A percentile compares a stretch with the other conserved stretches of the same genome.
These are phyloP conservation scores for Eupeodes corollae DNA, from an alignment of 1,140 invertebrate species.

Conservation along the genomic window DNA sequence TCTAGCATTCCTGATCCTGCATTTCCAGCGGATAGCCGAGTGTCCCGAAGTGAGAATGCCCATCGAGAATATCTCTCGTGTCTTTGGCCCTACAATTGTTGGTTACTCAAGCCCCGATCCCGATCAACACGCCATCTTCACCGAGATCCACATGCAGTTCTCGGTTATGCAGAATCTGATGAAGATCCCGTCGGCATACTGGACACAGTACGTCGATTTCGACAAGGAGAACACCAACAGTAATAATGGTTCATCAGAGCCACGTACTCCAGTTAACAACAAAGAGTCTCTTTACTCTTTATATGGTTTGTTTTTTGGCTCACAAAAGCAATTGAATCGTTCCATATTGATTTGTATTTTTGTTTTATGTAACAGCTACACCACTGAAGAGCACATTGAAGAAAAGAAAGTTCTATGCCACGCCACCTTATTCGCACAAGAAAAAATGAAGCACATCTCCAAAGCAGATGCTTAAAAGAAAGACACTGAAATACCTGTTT, in stretches of 20 bases:
- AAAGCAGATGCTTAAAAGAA: too few species aligned
- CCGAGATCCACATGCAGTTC: slow-evolving; percentile 47
- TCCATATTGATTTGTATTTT: background rate
- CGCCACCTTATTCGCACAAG: slow-evolving; percentile 21
- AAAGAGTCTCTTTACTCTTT: slow-evolving; percentile 19
- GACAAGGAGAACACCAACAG: slow-evolving; percentile 6
- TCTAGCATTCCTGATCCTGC: slow-evolving; percentile 70
- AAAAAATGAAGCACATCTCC: slow-evolving; percentile 15
- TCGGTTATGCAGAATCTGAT: slow-evolving; percentile 56
- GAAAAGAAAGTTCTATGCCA: slow-evolving; percentile 30
- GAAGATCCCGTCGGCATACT: slow-evolving; percentile 53
- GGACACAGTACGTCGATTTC: slow-evolving; percentile 37
- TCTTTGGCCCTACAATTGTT: slow-evolving; percentile 77
- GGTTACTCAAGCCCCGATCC: slow-evolving; percentile 63
- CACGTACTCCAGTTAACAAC: slow-evolving; percentile 17
- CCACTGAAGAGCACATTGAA: slow-evolving; percentile 31
- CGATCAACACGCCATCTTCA: slow-evolving; percentile 38
- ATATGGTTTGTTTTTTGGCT: slow-evolving; percentile 19
- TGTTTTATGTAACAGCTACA: slow-evolving; percentile 16
- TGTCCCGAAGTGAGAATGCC: slow-evolving; percentile 68
- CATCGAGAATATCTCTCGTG: slow-evolving; percentile 59
- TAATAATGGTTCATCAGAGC: slow-evolving; percentile 5
- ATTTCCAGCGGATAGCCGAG: slow-evolving; percentile 61
- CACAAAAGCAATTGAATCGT: background rate
- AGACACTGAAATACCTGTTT: too few species aligned